Evolutionary conservation across 2,888 invertebrate genomes (phyloP).

Genomic region (Lordiphosa fenestrarum): DNA sequence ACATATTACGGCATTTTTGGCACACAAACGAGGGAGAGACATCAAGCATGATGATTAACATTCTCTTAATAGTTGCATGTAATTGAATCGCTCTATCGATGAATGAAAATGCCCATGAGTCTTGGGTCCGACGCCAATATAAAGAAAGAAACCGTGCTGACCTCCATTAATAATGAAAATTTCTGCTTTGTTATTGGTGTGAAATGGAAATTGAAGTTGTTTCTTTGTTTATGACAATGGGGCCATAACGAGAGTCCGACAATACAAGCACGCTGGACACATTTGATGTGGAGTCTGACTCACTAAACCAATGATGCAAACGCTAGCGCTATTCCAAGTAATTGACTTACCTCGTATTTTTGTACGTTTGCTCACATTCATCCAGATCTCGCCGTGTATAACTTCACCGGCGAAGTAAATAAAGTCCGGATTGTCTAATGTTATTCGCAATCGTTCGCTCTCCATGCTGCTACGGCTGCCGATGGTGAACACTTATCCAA

Average conservation of each 20-base stretch:
- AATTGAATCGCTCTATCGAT: neutral
- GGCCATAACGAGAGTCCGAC: conserved; percentile 53
- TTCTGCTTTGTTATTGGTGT: conserved; percentile 26
- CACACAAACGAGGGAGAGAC: conserved; percentile 17
- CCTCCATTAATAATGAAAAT: conserved; percentile 16
- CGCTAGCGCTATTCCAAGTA: conserved; percentile 14
- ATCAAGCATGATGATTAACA: conserved; percentile 40
- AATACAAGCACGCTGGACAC: conserved; percentile 3
- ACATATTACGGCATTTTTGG: conserved; percentile 54
- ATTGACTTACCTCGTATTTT: conserved; percentile 79
- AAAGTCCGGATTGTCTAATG: conserved; percentile 77
- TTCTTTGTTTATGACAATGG: conserved; percentile 69
- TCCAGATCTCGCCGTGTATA: conserved; percentile 77
- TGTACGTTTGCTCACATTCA: conserved; percentile 78
- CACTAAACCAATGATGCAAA: conserved; percentile 41
- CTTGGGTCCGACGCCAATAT: too few species aligned
- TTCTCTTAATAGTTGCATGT: conserved; percentile 9
- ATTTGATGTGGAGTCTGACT: conserved; percentile 39
- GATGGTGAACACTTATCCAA: conserved; percentile 62
- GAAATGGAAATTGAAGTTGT: conserved; percentile 19
- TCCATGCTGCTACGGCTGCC: conserved; percentile 63
- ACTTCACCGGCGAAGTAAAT: conserved; percentile 77
- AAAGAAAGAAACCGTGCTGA: conserved; percentile 21
- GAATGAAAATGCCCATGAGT: too few species aligned
- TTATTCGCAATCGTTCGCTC: conserved; percentile 78